A percentile compares a stretch with the other conserved stretches of the same genome.
These are phyloP conservation scores for Phyllotis vaccarum DNA, from an alignment of 2,797 vertebrate genomes.

Conservation along the genomic window DNA sequence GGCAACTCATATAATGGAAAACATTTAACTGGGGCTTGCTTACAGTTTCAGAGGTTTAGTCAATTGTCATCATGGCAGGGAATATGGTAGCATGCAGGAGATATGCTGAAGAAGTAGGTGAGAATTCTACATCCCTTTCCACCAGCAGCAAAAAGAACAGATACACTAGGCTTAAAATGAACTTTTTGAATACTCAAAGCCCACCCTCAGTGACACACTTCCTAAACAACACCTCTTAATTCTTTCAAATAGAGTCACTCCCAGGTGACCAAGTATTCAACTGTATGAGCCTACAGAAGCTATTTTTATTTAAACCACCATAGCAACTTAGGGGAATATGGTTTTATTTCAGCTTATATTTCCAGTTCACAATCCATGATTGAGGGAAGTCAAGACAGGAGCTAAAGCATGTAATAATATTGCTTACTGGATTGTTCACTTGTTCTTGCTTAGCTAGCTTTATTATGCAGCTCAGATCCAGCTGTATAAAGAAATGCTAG, in stretches of 20 bases:
- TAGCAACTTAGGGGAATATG: neutral
- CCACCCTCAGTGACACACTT: neutral
- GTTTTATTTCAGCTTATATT: neutral
- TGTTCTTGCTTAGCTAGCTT: neutral
- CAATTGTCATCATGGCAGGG: neutral
- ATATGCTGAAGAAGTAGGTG: neutral
- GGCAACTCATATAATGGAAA: neutral
- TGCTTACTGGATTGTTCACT: neutral
- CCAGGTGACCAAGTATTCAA: neutral
- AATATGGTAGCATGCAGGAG: neutral
- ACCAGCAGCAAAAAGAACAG: neutral
- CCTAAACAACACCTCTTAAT: neutral
- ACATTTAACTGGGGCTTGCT: neutral
- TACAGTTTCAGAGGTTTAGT: neutral
- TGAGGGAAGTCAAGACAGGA: neutral
- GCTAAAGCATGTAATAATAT: neutral
- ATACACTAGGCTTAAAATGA: neutral
- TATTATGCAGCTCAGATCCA: neutral
- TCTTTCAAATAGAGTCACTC: neutral
- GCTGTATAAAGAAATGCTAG: neutral
- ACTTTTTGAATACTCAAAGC: neutral
- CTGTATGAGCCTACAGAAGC: neutral
- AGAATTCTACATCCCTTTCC: neutral
- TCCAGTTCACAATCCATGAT: neutral
- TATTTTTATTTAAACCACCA: neutral